A percentile compares a stretch with the other conserved stretches of the same genome.
phyloP scores from a whole-genome alignment of 2,888 invertebrate species.

The Nesidiocoris tenuis region DNA sequence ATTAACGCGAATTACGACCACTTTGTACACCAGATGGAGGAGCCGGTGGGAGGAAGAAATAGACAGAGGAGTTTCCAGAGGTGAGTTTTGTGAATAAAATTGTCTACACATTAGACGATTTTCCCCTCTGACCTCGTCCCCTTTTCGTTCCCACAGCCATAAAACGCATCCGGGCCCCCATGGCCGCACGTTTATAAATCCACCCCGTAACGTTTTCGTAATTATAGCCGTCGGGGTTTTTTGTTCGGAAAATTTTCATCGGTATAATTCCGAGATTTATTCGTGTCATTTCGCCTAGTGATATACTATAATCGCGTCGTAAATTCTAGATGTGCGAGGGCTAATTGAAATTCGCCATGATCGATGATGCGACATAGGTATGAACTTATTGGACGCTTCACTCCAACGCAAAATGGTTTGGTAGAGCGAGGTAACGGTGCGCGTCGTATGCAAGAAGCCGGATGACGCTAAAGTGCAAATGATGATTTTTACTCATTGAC shows the following conservation, averaged over 20 bases:
- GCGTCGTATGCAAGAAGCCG: no score
- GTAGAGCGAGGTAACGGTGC: no score
- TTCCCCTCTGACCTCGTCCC: background rate
- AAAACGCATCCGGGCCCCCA: background rate
- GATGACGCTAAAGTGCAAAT: no score
- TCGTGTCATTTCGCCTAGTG: no score
- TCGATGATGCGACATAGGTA: no score
- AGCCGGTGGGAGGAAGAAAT: background rate
- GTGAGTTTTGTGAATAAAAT: background rate
- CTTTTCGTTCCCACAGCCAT: background rate
- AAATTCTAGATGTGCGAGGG: no score
- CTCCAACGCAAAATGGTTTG: no score
- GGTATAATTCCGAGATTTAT: background rate
- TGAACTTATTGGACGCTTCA: no score
- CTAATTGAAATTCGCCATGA: no score
- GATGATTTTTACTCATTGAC: no score
- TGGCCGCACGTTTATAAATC: background rate
- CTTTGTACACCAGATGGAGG: constrained; percentile 8
- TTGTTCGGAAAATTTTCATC: background rate
- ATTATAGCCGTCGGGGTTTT: no score
- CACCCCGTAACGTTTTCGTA: background rate
- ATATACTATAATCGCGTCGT: background rate
- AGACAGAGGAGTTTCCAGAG: background rate
- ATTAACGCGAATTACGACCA: constrained; percentile 13
- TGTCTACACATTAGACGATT: background rate